A percentile compares a stretch with the other conserved stretches of the same genome.
Evolutionary conservation across 92 coral and sea anemone species (phyloP).

Genomic region (Palythoa heliodiscus): DNA sequence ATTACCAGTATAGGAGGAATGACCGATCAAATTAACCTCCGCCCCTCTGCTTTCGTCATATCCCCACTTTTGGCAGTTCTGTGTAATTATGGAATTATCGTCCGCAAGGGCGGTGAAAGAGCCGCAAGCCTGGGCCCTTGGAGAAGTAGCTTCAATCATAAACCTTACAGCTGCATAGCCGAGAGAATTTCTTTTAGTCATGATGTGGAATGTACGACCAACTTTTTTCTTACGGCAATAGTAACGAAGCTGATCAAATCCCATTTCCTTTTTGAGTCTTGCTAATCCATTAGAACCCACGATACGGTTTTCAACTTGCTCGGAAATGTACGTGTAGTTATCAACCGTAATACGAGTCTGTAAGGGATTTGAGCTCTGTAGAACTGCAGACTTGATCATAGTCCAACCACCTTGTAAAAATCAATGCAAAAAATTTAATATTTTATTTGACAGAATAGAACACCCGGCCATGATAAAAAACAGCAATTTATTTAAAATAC

Average conservation of each 20-base stretch:
- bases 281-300: not conserved
- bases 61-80: constrained; percentile 19
- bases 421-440: too few relatives aligned
- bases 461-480: too few relatives aligned
- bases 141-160: not conserved
- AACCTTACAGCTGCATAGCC: constrained; percentile 20
- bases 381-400: not conserved
- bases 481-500: too few relatives aligned
- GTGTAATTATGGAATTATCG: not conserved
- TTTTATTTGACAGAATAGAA: too few relatives aligned
- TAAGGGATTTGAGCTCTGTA: not conserved
- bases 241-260: constrained; percentile 27
- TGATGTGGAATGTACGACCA: constrained; percentile 33
- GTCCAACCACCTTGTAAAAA: not conserved
- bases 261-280: constrained; percentile 21
- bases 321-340: constrained; percentile 7
- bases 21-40: not conserved
- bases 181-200: constrained; percentile 11
- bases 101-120: constrained; percentile 29
- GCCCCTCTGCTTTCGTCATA: not conserved
- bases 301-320: not conserved
- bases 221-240: constrained; percentile 15
- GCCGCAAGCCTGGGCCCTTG: constrained; percentile 22
- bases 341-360: too few relatives aligned
- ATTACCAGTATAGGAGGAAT: not conserved